These are phyloP conservation scores for Scortum barcoo DNA, from an alignment of 2,113 vertebrate species.

Conservation along the genomic window DNA sequence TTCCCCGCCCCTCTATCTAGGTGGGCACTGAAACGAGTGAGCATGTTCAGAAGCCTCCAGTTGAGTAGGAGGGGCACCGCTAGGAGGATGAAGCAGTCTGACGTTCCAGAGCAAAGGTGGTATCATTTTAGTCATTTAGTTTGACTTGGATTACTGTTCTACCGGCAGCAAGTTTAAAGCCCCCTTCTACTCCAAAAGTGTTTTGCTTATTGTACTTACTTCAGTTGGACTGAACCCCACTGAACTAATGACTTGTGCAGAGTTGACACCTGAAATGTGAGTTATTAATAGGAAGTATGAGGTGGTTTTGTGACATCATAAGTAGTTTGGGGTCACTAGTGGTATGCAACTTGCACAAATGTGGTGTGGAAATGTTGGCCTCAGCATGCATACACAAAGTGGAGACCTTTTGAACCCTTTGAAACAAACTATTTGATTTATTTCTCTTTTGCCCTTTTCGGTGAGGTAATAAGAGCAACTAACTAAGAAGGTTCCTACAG, in stretches of 20 bases:
- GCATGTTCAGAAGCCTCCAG: constrained; percentile 69
- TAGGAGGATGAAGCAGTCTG: constrained; percentile 87
- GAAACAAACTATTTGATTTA: not conserved
- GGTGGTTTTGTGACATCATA: not conserved
- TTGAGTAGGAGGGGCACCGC: constrained; percentile 82
- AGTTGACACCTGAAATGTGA: no score
- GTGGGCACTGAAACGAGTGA: constrained; percentile 74
- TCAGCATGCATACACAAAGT: not conserved
- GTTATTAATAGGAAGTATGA: no score
- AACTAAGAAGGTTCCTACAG: no score
- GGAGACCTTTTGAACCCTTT: not conserved
- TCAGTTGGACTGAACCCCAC: not conserved
- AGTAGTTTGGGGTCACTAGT: not conserved
- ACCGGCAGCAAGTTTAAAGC: no score
- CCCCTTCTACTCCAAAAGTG: not conserved
- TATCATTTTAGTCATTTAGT: constrained; percentile 3
- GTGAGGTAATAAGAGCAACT: no score
- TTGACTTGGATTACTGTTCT: no score
- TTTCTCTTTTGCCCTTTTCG: not conserved
- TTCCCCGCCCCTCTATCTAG: constrained; percentile 63
- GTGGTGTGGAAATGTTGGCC: not conserved
- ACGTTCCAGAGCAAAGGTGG: constrained; percentile 79
- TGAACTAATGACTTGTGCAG: no score
- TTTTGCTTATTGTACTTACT: not conserved
- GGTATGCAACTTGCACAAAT: not conserved